Conservation (phyloP, 2,888 invertebrate species). For the Mythimna vitellina region DNA sequence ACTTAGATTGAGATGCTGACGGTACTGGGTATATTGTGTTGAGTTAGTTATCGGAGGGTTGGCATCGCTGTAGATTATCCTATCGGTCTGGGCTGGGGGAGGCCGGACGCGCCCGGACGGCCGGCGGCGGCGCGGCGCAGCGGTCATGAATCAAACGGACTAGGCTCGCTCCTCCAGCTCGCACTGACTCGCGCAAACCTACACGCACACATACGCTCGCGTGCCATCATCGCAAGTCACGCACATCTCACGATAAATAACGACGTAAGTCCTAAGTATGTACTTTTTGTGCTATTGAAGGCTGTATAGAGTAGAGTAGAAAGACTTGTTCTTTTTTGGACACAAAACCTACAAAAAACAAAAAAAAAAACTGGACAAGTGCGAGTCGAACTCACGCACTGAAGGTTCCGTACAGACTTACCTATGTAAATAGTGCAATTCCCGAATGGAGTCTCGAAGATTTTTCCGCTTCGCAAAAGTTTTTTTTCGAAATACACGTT, state of each 20-base stretch:
- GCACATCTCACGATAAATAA: slow-evolving; percentile 18
- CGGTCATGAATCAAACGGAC: slow-evolving; percentile 49
- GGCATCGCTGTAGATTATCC: slow-evolving; percentile 53
- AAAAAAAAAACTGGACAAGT: too few species aligned
- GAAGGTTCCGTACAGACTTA: too few species aligned
- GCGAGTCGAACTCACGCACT: too few species aligned
- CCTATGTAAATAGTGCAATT: too few species aligned
- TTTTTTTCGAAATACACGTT: too few species aligned
- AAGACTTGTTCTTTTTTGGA: too few species aligned
- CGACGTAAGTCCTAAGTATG: not conserved
- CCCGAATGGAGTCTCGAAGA: too few species aligned
- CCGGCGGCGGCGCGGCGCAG: slow-evolving; percentile 5
- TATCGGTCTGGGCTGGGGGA: slow-evolving; percentile 9
- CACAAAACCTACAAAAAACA: too few species aligned
- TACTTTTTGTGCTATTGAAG: not conserved
- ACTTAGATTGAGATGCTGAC: slow-evolving; percentile 1
- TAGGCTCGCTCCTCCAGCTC: slow-evolving; percentile 24
- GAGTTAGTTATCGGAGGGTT: slow-evolving; percentile 19
- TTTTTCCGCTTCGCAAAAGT: too few species aligned
- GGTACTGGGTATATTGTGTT: slow-evolving; percentile 17
- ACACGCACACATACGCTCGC: slow-evolving; percentile 1
- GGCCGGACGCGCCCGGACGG: not conserved
- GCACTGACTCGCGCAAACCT: not conserved
- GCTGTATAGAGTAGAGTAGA: not conserved
- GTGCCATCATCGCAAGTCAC: slow-evolving; percentile 7